These are phyloP conservation scores for Paramuricea clavata DNA, from an alignment of 92 coral and sea anemone species.

Conservation along the genomic window DNA sequence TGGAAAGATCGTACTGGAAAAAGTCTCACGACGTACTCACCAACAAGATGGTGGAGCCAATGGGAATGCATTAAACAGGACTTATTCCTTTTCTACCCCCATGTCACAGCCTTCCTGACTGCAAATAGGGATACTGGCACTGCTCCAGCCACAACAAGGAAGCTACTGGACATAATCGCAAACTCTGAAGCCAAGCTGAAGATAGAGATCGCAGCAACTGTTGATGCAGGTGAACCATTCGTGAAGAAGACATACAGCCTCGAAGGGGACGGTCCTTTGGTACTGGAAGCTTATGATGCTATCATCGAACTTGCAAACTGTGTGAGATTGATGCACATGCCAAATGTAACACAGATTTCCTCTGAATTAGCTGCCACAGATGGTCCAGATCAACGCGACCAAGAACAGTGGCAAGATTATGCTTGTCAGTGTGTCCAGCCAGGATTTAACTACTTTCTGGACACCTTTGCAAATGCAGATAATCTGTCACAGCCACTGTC, in stretches of 20 bases:
- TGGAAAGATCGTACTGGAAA: conserved; percentile 30
- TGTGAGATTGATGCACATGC: conserved; percentile 47
- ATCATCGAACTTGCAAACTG: conserved; percentile 36
- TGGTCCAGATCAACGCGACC: conserved; percentile 10
- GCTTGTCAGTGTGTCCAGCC: conserved; percentile 49
- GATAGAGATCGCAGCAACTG: conserved; percentile 31
- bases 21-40: not conserved
- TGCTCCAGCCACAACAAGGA: conserved; percentile 52
- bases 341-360: conserved; percentile 12
- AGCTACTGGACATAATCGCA: conserved; percentile 33
- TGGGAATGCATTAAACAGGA: conserved; percentile 32
- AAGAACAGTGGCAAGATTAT: not conserved
- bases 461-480: conserved; percentile 34
- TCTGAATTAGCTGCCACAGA: conserved; percentile 27
- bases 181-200: not conserved
- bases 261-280: conserved; percentile 29
- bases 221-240: conserved; percentile 12
- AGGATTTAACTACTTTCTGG: conserved; percentile 34
- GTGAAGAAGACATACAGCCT: conserved; percentile 39
- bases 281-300: conserved; percentile 13
- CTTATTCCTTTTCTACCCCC: conserved; percentile 35
- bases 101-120: conserved; percentile 38
- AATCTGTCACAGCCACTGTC: conserved; percentile 48
- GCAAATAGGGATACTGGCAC: not conserved
- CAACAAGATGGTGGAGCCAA: conserved; percentile 42